These are phyloP conservation scores for Trogon melanurus DNA, from an alignment of 2,113 vertebrate species.

Conservation along the genomic window DNA sequence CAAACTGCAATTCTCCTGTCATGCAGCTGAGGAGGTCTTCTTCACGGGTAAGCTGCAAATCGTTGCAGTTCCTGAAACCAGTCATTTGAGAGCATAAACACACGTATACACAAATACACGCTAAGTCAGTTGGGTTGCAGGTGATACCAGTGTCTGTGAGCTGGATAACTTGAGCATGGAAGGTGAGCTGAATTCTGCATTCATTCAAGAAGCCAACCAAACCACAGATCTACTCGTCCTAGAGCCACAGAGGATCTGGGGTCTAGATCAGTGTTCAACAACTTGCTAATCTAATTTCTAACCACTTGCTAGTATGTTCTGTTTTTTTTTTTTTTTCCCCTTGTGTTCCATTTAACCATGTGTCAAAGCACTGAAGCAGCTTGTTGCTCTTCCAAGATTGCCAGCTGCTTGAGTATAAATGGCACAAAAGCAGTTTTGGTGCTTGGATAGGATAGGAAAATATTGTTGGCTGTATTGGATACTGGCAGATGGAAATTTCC, in stretches of 20 bases:
- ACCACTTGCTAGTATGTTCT: not conserved
- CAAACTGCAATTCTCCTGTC: not conserved
- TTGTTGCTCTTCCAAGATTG: not conserved
- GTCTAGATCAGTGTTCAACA: not conserved
- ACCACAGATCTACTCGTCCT: fast-evolving
- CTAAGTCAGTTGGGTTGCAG: not conserved
- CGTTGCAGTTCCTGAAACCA: not conserved
- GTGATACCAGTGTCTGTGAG: not conserved
- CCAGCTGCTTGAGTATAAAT: not conserved
- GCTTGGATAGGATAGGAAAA: constrained; percentile 17
- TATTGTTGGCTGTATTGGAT: constrained; percentile 25
- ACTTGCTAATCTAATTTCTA: not conserved
- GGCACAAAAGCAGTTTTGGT: constrained; percentile 10
- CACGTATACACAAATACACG: fast-evolving
- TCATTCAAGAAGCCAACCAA: not conserved
- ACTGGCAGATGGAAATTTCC: constrained; percentile 49
- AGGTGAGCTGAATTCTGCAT: not conserved
- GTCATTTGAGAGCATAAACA: not conserved
- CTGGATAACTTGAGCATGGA: not conserved
- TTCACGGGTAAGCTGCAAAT: not conserved
- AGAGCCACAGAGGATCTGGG: not conserved
- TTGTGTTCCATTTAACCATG: not conserved
- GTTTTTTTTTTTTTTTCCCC: not conserved
- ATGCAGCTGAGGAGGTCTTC: not conserved
- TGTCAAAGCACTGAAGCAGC: constrained; percentile 27